A percentile compares a stretch with the other conserved stretches of the same genome.
Evolutionary conservation across 2,888 invertebrate genomes (phyloP).

Genomic region (Ariolimax columbianus): DNA sequence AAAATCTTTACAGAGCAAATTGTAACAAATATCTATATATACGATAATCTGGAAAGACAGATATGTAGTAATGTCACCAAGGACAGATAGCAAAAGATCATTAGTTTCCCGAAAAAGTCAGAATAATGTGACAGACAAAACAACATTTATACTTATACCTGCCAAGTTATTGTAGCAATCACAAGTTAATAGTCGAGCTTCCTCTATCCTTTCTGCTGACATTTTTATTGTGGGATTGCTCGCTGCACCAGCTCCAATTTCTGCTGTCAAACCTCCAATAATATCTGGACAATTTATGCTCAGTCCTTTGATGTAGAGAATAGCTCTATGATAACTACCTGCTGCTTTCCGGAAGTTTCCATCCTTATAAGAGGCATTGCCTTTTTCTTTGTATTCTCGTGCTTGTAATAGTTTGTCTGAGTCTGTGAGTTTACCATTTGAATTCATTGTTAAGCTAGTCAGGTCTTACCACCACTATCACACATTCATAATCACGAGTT

Average conservation of each 20-base stretch:
- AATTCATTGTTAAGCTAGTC: background rate
- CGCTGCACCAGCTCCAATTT: constrained; percentile 52
- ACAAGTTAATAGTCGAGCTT: constrained; percentile 62
- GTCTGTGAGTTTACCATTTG: constrained; percentile 25
- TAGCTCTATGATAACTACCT: constrained; percentile 74
- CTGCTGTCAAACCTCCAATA: constrained; percentile 55
- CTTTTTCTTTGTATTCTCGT: constrained; percentile 68
- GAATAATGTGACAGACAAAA: background rate
- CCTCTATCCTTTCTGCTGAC: constrained; percentile 58
- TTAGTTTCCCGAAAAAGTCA: background rate
- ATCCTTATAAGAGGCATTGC: constrained; percentile 72
- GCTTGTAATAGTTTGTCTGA: constrained; percentile 65
- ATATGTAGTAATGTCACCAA: too few relatives aligned
- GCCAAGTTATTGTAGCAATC: constrained; percentile 77
- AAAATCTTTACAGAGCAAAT: too few relatives aligned
- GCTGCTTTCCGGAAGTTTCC: constrained; percentile 62
- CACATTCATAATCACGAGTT: background rate
- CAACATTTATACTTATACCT: constrained; percentile 62
- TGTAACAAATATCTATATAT: too few relatives aligned
- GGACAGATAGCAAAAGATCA: background rate
- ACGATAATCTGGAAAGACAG: too few relatives aligned
- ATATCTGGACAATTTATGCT: constrained; percentile 39
- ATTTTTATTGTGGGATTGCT: constrained; percentile 54
- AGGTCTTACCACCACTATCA: background rate
- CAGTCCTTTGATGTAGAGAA: constrained; percentile 69